Base-by-base conservation (phyloP, 2,888 invertebrate species). In the Rhingia rostrata region DNA sequence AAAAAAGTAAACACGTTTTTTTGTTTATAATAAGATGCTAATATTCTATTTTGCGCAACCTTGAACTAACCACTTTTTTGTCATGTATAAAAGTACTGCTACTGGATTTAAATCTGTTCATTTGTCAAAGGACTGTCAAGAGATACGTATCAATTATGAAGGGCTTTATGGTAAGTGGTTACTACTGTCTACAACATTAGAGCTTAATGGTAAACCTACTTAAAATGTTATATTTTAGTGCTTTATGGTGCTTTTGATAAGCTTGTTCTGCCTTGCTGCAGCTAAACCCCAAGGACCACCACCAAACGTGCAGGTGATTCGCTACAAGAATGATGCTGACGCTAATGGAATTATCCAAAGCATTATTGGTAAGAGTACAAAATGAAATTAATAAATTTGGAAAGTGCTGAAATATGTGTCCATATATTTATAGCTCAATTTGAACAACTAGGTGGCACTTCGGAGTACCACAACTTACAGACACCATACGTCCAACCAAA, bases 381-480 rank as follows among this genome's bases (percentile, higher is more conserved):
- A 37, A 7, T 37, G 3, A 49, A 32, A 22, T 30, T 14, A 4
- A 41, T 12, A 56, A 22, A 14, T 49, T 10, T 53, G 30, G 22
- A 61, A 9, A 30, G 7, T 30, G 30, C 6, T 56, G 35, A 41
- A 14, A 22, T 10, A 10, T 37, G 7, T 22, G 35, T 22, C 9
- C 6, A 9, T 56, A 3, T 37, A 45, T 47, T 60, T 81, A 6
- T 45, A 88, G 90, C 90, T 2, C 90, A 90, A 86, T 90, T 89
- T 61, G 87, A 90, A 12, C 79, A 87, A 7, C 64, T 88, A 4
- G 90, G 90, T 5, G 90, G 90, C n/a, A 86, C 87, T 22, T 88
- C 89, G 0, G 86, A 88, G 33, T 84, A 89, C 53, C 88, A 90
- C 75, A 70, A 87, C 32, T 39, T 53, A 0, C 58, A 35, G 6